Evolutionary conservation across 2,113 vertebrate species (phyloP).

Genomic region (Balaeniceps rex): DNA sequence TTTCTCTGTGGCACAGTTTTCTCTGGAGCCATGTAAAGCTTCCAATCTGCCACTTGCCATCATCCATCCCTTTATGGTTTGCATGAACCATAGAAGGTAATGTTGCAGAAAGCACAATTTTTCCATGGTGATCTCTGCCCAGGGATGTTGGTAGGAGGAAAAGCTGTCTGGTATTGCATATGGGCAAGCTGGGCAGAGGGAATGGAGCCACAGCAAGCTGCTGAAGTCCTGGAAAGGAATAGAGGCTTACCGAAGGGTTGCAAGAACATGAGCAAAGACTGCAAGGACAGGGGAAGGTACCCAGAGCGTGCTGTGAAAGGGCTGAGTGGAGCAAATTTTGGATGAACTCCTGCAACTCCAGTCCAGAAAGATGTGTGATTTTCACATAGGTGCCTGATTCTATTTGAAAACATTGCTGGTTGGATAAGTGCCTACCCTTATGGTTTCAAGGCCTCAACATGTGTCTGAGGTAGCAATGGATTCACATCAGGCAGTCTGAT

Average conservation of each 20-base stretch:
- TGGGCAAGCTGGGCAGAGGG: neutral
- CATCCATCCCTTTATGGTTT: neutral
- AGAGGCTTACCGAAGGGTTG: neutral
- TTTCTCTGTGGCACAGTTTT: neutral
- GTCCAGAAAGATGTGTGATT: neutral
- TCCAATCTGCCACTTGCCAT: neutral
- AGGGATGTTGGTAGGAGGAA: neutral
- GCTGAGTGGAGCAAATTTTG: neutral
- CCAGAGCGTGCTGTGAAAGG: neutral
- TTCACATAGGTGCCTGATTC: neutral
- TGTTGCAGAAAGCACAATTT: neutral
- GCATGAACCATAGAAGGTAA: neutral
- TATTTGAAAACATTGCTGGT: neutral
- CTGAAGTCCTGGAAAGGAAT: neutral
- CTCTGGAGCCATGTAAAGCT: neutral
- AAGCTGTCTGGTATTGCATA: neutral
- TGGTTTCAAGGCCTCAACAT: neutral
- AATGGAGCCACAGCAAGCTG: neutral
- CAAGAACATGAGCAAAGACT: neutral
- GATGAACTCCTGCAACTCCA: neutral
- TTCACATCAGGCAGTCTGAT: neutral
- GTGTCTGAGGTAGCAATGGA: neutral
- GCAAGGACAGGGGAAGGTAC: neutral
- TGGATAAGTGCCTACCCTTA: neutral
- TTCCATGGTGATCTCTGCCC: neutral